Conservation (phyloP, 2,888 invertebrate species). For the Caenorhabditis sinica region DNA sequence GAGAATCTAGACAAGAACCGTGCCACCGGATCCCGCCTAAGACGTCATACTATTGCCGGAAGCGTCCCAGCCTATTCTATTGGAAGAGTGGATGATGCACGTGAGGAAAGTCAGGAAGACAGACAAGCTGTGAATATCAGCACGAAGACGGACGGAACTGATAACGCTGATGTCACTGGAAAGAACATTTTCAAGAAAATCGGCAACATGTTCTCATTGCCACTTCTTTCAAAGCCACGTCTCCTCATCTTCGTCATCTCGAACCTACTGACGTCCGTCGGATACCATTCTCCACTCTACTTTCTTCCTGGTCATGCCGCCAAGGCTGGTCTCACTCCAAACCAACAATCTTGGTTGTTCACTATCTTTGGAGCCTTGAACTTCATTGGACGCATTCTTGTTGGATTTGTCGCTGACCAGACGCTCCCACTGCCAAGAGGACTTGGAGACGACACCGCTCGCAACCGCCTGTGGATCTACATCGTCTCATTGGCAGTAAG, state of each 20-base stretch:
- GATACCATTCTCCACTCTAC: constrained; percentile 95
- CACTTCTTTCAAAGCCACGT: constrained; percentile 90
- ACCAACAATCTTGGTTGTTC: constrained; percentile 74
- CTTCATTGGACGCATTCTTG: constrained; percentile 91
- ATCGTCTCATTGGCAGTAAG: constrained; percentile 90
- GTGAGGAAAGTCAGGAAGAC: constrained; percentile 70
- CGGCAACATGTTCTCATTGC: constrained; percentile 90
- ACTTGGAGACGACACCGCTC: constrained; percentile 88
- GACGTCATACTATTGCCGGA: constrained; percentile 66
- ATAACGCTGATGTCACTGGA: constrained; percentile 67
- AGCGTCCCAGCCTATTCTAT: constrained; percentile 64
- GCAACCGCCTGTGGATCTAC: constrained; percentile 93
- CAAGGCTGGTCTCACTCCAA: constrained; percentile 57
- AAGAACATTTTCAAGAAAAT: constrained; percentile 75
- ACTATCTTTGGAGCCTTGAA: constrained; percentile 87
- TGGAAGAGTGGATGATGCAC: constrained; percentile 68
- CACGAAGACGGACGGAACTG: constrained; percentile 61
- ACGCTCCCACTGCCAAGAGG: constrained; percentile 86
- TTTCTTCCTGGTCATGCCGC: constrained; percentile 85
- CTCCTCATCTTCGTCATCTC: constrained; percentile 94
- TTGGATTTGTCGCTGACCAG: constrained; percentile 88
- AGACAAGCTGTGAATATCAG: constrained; percentile 61
- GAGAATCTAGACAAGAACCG: constrained; percentile 78
- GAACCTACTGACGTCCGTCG: constrained; percentile 95
- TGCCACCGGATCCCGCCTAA: constrained; percentile 70